Evolutionary conservation across 2,113 vertebrate species (phyloP), one percentile per base, ranked within the genome.

Genomic region (Microtus oregoni): DNA sequence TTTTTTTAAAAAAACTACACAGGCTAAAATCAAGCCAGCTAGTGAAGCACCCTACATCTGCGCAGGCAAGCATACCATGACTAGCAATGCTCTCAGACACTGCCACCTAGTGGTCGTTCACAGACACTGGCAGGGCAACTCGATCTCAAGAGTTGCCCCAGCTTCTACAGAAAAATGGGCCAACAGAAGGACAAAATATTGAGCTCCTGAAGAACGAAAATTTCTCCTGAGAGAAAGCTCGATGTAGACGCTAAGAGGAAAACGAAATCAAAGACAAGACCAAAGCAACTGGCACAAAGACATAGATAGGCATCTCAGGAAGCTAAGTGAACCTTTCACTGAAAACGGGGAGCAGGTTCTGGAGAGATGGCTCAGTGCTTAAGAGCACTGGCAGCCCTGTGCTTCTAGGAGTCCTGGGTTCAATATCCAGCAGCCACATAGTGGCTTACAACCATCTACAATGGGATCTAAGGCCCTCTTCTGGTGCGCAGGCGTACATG

Each of bases 91-190:
- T 96, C 83, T 91, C 76, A 91, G n/a, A 96, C 79, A 91, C 93
- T 97, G 97, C 94, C 97, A 97, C 92, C 97, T 97, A 96, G 96
- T 97, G 97, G 92, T 12, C 41, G 1, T 76, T 92, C 12, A 24
- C 44, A 87, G 50, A 14, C 61, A 94, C 22, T 91, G 6, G 35
- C n/a, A 32, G n/a, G 44, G 24, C 52, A 85, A 92, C 7, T 73
- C 22, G 26, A 78, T 94, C 38, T 85, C 47, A 65, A 26, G 41
- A 44, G 22, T 67, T 14, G 35, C 7, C 13, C 55, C 82, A 52
- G 50, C 50, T 92, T 86, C 91, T 41, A 24, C 63, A 87, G 68
- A 95, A 89, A 78, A 28, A 20, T 14, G 10, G 30, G n/a, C 8
- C 72, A 75, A 38, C 5, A 14, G 13, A 41, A 92, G 67, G 35